A percentile compares a stretch with the other conserved stretches of the same genome.
Evolutionary conservation across 2,888 invertebrate genomes (phyloP).

Genomic region (Andrena hattorfiana): DNA sequence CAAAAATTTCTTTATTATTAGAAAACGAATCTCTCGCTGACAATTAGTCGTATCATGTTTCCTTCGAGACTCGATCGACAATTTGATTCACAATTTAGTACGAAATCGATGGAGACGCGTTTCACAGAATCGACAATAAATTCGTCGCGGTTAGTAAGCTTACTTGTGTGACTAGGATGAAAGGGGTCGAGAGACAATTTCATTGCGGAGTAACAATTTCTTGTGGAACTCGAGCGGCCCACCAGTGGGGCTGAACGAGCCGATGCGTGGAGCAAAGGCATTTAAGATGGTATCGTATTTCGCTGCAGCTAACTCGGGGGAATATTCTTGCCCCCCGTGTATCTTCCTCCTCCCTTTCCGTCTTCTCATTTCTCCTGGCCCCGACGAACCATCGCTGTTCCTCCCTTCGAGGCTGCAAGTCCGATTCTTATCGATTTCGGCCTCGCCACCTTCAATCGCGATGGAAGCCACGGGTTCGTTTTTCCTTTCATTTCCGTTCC

Average conservation of each 20-base stretch:
- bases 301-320: slow-evolving; percentile 60
- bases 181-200: slow-evolving; percentile 19
- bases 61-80: neutral
- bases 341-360: slow-evolving; percentile 36
- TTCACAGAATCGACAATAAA: too few relatives aligned
- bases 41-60: neutral
- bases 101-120: neutral
- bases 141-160: neutral
- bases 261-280: slow-evolving; percentile 62
- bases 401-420: slow-evolving; percentile 34
- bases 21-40: too few relatives aligned
- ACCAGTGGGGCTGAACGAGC: slow-evolving; percentile 44
- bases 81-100: neutral
- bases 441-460: slow-evolving; percentile 58
- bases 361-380: slow-evolving; percentile 27
- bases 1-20: too few relatives aligned
- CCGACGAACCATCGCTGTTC: neutral
- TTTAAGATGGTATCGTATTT: slow-evolving; percentile 74
- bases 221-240: slow-evolving; percentile 25
- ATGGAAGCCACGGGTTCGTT: slow-evolving; percentile 37
- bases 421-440: slow-evolving; percentile 70
- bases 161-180: neutral
- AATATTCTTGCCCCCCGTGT: slow-evolving; percentile 46
- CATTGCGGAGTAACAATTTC: slow-evolving; percentile 42
- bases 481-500: slow-evolving; percentile 36